Conservation (phyloP, 2,797 vertebrate genomes). For the Betta splendens region DNA sequence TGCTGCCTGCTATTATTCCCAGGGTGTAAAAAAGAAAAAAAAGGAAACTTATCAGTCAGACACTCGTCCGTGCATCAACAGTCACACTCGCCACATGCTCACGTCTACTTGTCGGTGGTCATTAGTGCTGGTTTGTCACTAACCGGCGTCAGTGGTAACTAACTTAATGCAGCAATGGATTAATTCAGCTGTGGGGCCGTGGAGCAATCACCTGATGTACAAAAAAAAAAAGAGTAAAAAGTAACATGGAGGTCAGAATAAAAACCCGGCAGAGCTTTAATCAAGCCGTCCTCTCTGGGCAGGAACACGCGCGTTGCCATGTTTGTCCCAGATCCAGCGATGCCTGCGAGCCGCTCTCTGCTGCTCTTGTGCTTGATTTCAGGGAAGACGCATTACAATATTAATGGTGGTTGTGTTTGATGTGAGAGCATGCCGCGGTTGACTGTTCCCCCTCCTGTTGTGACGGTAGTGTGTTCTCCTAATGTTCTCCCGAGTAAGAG, state of each 20-base stretch:
- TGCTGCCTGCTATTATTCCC: constrained; percentile 63
- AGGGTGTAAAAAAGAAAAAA: constrained; percentile 42
- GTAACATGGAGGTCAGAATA: neutral
- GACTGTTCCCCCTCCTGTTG: constrained; percentile 81
- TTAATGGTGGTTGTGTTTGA: constrained; percentile 79
- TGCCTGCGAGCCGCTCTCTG: constrained; percentile 40
- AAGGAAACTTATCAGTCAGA: constrained; percentile 34
- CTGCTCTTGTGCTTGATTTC: constrained; percentile 54
- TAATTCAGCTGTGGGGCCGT: neutral
- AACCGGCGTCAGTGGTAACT: constrained; percentile 1
- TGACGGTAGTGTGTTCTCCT: constrained; percentile 82
- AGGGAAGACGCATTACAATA: constrained; percentile 67
- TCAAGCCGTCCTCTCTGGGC: neutral
- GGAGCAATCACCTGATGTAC: neutral
- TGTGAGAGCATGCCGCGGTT: constrained; percentile 74
- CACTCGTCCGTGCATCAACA: constrained; percentile 36
- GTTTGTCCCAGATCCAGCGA: constrained; percentile 15
- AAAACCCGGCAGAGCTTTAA: neutral
- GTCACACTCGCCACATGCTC: constrained; percentile 44
- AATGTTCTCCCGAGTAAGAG: constrained; percentile 81
- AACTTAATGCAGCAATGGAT: neutral
- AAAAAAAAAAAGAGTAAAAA: neutral
- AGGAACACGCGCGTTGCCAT: neutral
- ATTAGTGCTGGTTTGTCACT: neutral
- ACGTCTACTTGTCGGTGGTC: neutral